Evolutionary conservation across 2,113 vertebrate species (phyloP).

Genomic region (Excalfactoria chinensis): DNA sequence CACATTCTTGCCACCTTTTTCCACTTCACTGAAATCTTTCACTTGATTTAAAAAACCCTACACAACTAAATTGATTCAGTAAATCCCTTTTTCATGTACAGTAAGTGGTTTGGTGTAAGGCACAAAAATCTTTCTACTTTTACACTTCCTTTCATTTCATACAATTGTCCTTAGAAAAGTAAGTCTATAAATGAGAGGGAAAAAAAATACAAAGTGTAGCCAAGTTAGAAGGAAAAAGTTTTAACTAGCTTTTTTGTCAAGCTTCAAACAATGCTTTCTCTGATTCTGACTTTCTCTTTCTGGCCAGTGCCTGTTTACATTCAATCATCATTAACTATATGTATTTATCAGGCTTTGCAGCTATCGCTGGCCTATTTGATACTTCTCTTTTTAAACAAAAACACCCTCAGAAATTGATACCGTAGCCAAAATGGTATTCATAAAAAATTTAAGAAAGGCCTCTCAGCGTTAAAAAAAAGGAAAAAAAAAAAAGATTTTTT

Average conservation of each 20-base stretch:
- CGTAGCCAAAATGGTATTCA: slow-evolving; percentile 84
- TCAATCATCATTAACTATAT: slow-evolving; percentile 27
- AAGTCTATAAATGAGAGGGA: slow-evolving; percentile 59
- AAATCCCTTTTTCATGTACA: slow-evolving; percentile 76
- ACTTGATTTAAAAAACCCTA: slow-evolving; percentile 72
- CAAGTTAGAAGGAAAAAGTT: slow-evolving; percentile 67
- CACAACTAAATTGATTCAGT: slow-evolving; percentile 73
- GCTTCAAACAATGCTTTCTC: slow-evolving; percentile 67
- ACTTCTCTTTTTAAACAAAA: slow-evolving; percentile 84
- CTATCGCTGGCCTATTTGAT: slow-evolving; percentile 32
- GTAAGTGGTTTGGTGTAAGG: slow-evolving; percentile 71
- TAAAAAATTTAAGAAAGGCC: slow-evolving; percentile 90
- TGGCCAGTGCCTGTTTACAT: slow-evolving; percentile 61
- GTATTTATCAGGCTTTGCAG: slow-evolving; percentile 44
- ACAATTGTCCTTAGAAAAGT: slow-evolving; percentile 71
- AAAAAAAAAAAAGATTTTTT: neutral
- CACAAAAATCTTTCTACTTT: slow-evolving; percentile 71
- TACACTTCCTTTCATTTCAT: slow-evolving; percentile 73
- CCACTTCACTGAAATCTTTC: slow-evolving; percentile 69
- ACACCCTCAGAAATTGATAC: slow-evolving; percentile 82
- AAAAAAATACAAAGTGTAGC: slow-evolving; percentile 55
- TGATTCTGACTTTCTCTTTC: slow-evolving; percentile 60
- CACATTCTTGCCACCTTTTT: slow-evolving; percentile 70
- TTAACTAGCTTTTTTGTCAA: slow-evolving; percentile 65
- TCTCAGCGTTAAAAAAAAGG: slow-evolving; percentile 77